These are phyloP conservation scores for Bombylius major DNA, from an alignment of 2,888 invertebrate genomes.

Conservation along the genomic window DNA sequence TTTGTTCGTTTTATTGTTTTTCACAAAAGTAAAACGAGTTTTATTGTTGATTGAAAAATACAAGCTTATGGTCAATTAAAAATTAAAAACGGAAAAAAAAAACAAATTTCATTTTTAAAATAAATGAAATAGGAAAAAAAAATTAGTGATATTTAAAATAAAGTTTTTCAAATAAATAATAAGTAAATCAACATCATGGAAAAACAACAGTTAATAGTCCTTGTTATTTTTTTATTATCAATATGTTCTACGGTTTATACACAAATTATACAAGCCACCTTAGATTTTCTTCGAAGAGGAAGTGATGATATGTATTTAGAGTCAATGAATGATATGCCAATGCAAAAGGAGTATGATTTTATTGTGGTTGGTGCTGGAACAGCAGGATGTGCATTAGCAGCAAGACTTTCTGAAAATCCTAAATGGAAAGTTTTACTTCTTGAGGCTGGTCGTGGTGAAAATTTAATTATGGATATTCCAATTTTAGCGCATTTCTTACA, in stretches of 20 bases:
- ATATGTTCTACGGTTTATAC: neutral
- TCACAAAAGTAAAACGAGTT: too few species aligned
- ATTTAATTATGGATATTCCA: conserved; percentile 54
- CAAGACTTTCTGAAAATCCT: conserved; percentile 45
- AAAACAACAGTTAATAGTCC: neutral
- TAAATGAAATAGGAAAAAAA: too few species aligned
- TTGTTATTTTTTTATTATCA: neutral
- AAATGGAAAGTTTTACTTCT: conserved; percentile 44
- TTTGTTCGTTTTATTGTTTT: too few species aligned
- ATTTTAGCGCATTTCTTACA: conserved; percentile 52
- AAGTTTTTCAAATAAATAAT: too few species aligned
- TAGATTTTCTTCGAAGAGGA: conserved; percentile 10
- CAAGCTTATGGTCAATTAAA: too few species aligned
- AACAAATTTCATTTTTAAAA: too few species aligned
- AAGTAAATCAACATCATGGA: too few species aligned
- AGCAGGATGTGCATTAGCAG: conserved; percentile 47
- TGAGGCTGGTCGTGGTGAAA: conserved; percentile 45
- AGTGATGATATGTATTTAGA: conserved; percentile 7
- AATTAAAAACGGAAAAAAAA: too few species aligned
- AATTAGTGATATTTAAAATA: too few species aligned
- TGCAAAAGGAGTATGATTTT: conserved; percentile 37
- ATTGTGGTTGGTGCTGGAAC: conserved; percentile 47
- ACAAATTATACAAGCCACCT: conserved; percentile 5
- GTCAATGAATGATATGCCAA: conserved; percentile 5
- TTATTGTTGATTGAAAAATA: too few species aligned